phyloP scores from a whole-genome alignment of 2,113 vertebrate species.

The Scytalopus superciliaris region DNA sequence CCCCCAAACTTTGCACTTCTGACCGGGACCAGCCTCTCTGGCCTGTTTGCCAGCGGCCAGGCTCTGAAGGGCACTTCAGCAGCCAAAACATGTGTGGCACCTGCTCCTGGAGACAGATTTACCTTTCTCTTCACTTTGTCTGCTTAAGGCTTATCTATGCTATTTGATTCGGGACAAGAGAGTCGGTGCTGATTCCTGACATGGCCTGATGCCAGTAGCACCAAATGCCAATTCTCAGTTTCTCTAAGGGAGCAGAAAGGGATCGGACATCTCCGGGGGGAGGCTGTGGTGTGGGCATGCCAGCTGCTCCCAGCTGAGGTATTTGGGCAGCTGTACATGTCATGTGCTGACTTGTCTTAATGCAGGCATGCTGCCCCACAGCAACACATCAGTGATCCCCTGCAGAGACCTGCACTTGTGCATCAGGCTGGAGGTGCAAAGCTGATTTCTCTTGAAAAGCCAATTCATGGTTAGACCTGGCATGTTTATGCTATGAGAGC shows the following conservation, averaged over 20 bases:
- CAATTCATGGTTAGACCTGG: neutral
- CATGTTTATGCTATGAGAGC: rapidly evolving
- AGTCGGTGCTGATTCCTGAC: neutral
- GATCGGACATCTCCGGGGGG: rapidly evolving
- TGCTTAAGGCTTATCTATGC: neutral
- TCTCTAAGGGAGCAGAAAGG: neutral
- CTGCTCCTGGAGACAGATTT: neutral
- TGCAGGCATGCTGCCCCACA: rapidly evolving
- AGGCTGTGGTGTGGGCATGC: too few species aligned
- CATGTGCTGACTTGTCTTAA: rapidly evolving
- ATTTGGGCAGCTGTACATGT: neutral
- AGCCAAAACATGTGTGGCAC: rapidly evolving
- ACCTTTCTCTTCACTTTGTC: neutral
- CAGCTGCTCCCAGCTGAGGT: neutral
- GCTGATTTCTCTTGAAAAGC: neutral
- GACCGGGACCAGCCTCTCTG: rapidly evolving
- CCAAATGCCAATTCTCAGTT: neutral
- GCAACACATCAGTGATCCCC: neutral
- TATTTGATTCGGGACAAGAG: neutral
- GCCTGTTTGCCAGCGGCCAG: rapidly evolving
- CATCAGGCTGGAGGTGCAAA: rapidly evolving
- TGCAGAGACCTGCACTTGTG: neutral
- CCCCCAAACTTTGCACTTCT: rapidly evolving
- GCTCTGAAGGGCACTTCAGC: neutral
- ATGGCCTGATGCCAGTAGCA: neutral